Percentiles rank a stretch among this genome's conserved stretches.
These are phyloP conservation scores for Pseudolycoriella hygida DNA, from an alignment of 2,888 invertebrate species.

Conservation along the genomic window DNA sequence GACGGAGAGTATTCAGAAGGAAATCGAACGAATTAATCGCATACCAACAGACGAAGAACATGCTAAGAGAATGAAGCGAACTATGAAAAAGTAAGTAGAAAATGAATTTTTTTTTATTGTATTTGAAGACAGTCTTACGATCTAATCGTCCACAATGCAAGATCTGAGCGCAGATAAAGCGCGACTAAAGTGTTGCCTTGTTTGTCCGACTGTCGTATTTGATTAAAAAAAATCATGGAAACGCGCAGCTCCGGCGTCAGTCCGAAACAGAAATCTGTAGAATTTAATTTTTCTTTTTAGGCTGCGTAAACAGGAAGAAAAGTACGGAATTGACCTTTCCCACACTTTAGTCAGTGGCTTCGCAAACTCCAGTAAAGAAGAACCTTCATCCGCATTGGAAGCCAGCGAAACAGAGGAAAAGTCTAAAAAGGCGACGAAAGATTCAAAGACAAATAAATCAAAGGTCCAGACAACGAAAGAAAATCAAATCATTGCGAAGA, in stretches of 20 bases:
- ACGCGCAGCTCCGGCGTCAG: too few species aligned
- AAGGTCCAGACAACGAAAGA: not conserved
- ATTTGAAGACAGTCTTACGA: too few species aligned
- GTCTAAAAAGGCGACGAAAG: not conserved
- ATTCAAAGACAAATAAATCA: not conserved
- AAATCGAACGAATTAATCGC: conserved; percentile 1
- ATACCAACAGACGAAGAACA: conserved; percentile 3
- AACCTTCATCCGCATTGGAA: not conserved
- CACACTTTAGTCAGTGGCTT: not conserved
- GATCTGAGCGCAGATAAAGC: too few species aligned
- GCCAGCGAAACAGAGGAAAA: not conserved
- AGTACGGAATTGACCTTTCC: not conserved
- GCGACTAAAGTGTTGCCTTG: too few species aligned
- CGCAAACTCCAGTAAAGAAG: not conserved
- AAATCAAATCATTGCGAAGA: not conserved
- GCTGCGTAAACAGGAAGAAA: not conserved
- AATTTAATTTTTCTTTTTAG: not conserved
- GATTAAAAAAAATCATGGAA: too few species aligned
- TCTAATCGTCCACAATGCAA: too few species aligned
- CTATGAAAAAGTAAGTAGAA: not conserved
- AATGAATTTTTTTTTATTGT: not conserved
- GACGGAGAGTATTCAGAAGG: not conserved
- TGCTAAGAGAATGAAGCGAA: not conserved
- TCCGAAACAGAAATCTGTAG: too few species aligned
- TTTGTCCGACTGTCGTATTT: too few species aligned